Evolutionary conservation across 2,888 invertebrate species (phyloP).

Genomic region (Pristionchus exspectatus): DNA sequence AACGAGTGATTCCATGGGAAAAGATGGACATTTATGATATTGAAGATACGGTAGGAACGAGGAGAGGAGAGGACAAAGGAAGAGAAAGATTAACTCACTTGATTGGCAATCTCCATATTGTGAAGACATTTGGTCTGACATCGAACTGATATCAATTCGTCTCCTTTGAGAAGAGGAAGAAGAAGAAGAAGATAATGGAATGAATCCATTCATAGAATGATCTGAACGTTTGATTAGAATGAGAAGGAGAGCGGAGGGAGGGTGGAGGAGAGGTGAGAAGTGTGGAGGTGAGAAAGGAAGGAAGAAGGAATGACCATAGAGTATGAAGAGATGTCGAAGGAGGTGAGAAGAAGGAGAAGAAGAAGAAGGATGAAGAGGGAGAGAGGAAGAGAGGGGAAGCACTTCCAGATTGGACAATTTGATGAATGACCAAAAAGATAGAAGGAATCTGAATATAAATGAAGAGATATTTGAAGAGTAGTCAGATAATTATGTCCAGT

Average conservation of each 20-base stretch:
- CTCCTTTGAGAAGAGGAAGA: conserved; percentile 52
- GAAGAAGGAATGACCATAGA: conserved; percentile 4
- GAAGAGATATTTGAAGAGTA: background rate
- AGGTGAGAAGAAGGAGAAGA: conserved; percentile 27
- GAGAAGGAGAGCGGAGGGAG: background rate
- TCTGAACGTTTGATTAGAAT: background rate
- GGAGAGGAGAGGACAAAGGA: conserved; percentile 46
- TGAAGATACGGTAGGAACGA: background rate
- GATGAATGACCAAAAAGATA: conserved; percentile 31
- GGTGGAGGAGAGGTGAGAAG: conserved; percentile 41
- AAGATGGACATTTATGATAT: conserved; percentile 42
- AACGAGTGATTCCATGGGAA: conserved; percentile 31
- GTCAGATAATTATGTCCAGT: background rate
- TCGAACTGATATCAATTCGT: conserved; percentile 71
- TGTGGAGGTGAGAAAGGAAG: conserved; percentile 23
- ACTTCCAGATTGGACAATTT: conserved; percentile 3
- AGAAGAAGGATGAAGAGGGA: background rate
- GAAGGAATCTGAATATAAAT: conserved; percentile 1
- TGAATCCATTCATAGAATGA: background rate
- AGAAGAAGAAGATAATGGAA: conserved; percentile 53
- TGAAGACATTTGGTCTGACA: conserved; percentile 75
- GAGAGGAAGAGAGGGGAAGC: conserved; percentile 34
- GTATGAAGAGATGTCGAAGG: background rate
- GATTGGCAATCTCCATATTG: conserved; percentile 69
- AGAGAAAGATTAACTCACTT: conserved; percentile 61